Evolutionary conservation across 2,797 vertebrate genomes (phyloP).

Genomic region (Sphenodon punctatus): DNA sequence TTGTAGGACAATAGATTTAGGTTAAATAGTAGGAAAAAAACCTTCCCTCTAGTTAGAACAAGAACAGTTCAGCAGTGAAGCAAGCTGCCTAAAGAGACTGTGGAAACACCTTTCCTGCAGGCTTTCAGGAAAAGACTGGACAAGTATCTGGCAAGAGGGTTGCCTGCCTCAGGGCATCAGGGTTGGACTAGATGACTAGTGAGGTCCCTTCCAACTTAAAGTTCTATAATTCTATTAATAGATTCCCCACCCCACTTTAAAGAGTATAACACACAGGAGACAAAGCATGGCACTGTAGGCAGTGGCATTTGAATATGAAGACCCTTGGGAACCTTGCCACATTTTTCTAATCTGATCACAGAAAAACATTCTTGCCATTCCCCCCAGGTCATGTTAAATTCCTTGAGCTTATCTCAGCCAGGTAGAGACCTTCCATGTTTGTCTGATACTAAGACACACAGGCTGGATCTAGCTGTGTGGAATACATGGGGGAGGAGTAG

Average conservation of each 20-base stretch:
- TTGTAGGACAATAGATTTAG: too few species aligned
- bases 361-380: conserved; percentile 67
- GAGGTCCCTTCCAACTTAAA: too few species aligned
- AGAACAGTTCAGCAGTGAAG: too few species aligned
- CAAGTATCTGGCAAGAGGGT: too few species aligned
- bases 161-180: too few species aligned
- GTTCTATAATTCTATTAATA: too few species aligned
- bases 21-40: too few species aligned
- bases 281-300: conserved; percentile 67
- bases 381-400: conserved; percentile 65
- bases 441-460: conserved; percentile 65
- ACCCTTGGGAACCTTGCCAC: conserved; percentile 57
- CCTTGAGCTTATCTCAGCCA: conserved; percentile 68
- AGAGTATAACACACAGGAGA: conserved; percentile 34
- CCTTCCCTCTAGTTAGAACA: too few species aligned
- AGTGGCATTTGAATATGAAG: conserved; percentile 58
- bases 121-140: too few species aligned
- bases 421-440: conserved; percentile 55
- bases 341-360: conserved; percentile 69
- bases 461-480: not conserved
- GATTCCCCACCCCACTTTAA: conserved; percentile 47
- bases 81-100: too few species aligned
- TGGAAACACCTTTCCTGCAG: too few species aligned
- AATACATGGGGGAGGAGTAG: conserved; percentile 35
- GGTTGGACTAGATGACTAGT: too few species aligned